Base-by-base conservation (phyloP, 2,888 invertebrate genomes). In the Corbicula japonica region DNA sequence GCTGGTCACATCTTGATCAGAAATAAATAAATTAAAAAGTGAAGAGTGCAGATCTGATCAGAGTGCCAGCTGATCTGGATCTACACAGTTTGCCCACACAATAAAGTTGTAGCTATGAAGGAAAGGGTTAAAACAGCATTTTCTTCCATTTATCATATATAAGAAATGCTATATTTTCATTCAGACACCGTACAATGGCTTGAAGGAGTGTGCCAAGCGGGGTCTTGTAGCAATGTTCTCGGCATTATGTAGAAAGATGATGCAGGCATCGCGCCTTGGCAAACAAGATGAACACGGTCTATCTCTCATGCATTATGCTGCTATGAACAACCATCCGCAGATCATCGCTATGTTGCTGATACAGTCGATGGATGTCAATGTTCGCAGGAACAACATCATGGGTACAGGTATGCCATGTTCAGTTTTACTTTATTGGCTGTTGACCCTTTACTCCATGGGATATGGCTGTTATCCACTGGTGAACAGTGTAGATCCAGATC, bases 201-300 rank as follows among this genome's bases (percentile, higher is more conserved):
- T 93, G 65, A 89, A 88, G 72, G 89, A 91, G 12, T 89, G 91
- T 26, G 91, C 93, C 10, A 89, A 90, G 69, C 82, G 93, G 12
- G 93, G 93, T 1, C 86, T 93, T 44, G 89, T 92, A 8, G 90
- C 92, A 56, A 91, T 93, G 81, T 93, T 93, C 70, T 84, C 88
- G 32, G 87, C 92, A 10, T 86, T 93, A 63, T 88, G 88, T 61
- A 86, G 92, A 10, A 93, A 92, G 78, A 86, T 88, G 79, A 89
- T 90, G 34, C 90, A 91, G 30, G 84, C 88, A 1, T 88, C 92
- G 15, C 88, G 92, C 12, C 88, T 93, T 26, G 86, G 87, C 44
- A 93, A 93, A 75, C 92, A 91, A 66, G 93, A 93, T 83, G 93
- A 93, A 68, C 85, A 87, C 34, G 93, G 93, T 1, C 71, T 92